Base-by-base conservation (phyloP, 2,888 invertebrate genomes). In the Metacarcinus magister region DNA sequence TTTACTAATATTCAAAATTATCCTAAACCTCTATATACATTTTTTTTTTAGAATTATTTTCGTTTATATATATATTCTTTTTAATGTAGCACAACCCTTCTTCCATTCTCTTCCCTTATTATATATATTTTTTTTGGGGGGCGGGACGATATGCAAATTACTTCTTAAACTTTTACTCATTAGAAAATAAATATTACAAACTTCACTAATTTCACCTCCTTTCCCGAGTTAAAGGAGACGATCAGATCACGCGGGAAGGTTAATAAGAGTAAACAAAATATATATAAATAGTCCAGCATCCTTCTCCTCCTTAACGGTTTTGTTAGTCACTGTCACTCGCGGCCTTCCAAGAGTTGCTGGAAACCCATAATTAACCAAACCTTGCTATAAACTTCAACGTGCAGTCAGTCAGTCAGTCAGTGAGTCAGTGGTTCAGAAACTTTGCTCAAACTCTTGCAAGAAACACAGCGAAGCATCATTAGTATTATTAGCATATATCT, bases 381-480 rank as follows among this genome's bases (percentile, higher is more conserved):
- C 67, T 67, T 67, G 67, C 67, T 5, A 67, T 67, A 67, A 23
- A 67, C n/a, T 67, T 2, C n/a, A 16, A 10, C 19, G 16, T 67
- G 23, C 67, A 67, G n/a, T 23, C 67, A n/a, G n/a, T n/a, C n/a
- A n/a, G n/a, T n/a, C n/a, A n/a, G n/a, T n/a, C n/a, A n/a, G n/a
- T n/a, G n/a, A n/a, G n/a, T n/a, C n/a, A n/a, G n/a, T n/a, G n/a
- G 67, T 67, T 16, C 67, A 67, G 67, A 67, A 67, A 67, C 67
- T 67, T 23, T 16, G 67, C n/a, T 23, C 8, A 16, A 67, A 67
- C 67, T 23, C 19, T 67, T 67, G 67, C 23, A 5, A n/a, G 23
- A n/a, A 23, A 5, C 0, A 67, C 67, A 16, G 23, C 67, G 67
- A 10, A 23, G 23, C 19, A 67, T 23, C 19, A 10, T 23, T 67